These are phyloP conservation scores for Fulmarus glacialis DNA, from an alignment of 2,113 vertebrate species.

Conservation along the genomic window DNA sequence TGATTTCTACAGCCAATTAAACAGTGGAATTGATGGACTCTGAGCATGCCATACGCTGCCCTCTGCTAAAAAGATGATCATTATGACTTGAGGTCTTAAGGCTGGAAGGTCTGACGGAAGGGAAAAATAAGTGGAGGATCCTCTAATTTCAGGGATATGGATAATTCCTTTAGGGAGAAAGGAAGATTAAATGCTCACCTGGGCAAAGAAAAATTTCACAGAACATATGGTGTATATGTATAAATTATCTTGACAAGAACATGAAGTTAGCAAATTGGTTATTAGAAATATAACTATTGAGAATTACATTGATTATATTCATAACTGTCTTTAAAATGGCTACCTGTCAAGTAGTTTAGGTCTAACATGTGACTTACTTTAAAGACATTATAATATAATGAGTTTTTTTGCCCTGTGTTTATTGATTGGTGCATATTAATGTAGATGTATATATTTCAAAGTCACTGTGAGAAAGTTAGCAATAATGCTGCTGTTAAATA, in stretches of 20 bases:
- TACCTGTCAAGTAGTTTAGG: conserved; percentile 21
- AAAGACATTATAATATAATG: background rate
- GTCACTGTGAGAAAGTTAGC: background rate
- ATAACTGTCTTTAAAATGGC: conserved; percentile 26
- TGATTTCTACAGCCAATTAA: conserved; percentile 49
- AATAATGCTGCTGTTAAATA: background rate
- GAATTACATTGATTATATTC: conserved; percentile 46
- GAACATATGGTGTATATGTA: conserved; percentile 32
- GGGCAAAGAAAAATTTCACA: conserved; percentile 35
- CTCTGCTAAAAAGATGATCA: conserved; percentile 46
- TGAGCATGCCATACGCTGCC: conserved; percentile 55
- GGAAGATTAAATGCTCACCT: conserved; percentile 51
- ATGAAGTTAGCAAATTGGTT: conserved; percentile 52
- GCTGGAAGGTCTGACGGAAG: conserved; percentile 20
- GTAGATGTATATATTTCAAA: background rate
- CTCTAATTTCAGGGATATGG: conserved; percentile 11
- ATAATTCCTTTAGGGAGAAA: conserved; percentile 40
- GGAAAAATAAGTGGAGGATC: background rate
- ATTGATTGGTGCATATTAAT: background rate
- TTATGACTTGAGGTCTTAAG: conserved; percentile 28
- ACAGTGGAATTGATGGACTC: conserved; percentile 28
- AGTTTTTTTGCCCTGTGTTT: background rate
- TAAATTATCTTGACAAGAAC: conserved; percentile 55
- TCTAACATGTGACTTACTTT: background rate
- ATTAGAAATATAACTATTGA: conserved; percentile 54